phyloP scores from a whole-genome alignment of 2,797 vertebrate genomes.

The Cynopterus sphinx region DNA sequence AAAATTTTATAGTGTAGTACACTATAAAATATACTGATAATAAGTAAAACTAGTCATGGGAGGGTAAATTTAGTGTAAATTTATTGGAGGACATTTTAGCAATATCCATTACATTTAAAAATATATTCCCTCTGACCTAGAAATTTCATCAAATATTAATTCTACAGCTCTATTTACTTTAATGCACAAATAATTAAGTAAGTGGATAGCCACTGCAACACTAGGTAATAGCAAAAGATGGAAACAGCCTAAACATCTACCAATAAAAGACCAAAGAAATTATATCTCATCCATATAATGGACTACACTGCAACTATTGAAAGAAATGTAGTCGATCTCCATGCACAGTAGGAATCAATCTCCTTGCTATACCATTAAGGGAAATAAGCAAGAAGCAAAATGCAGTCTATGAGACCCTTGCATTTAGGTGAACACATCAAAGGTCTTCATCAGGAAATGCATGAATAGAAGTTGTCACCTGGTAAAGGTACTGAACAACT shows the following conservation, averaged over 20 bases:
- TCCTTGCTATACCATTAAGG: neutral
- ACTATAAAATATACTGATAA: neutral
- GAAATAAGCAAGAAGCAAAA: constrained; percentile 9
- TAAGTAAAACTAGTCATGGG: neutral
- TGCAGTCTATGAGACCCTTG: neutral
- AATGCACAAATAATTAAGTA: neutral
- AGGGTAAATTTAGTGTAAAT: neutral
- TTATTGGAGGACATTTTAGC: neutral
- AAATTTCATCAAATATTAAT: constrained; percentile 22
- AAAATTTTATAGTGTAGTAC: neutral
- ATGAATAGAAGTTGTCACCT: neutral
- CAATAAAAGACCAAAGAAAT: neutral
- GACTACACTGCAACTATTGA: neutral
- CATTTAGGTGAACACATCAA: neutral
- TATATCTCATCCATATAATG: neutral
- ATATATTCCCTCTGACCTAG: neutral
- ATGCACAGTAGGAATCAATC: neutral
- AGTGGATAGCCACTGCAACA: neutral
- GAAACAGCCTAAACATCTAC: neutral
- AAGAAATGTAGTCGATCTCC: neutral
- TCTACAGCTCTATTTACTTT: neutral
- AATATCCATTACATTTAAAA: neutral
- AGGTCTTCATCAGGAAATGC: neutral
- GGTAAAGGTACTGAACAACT: neutral
- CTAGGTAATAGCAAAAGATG: neutral